These are phyloP conservation scores for Galemys pyrenaicus DNA, from an alignment of 2,113 vertebrate species.

Conservation along the genomic window DNA sequence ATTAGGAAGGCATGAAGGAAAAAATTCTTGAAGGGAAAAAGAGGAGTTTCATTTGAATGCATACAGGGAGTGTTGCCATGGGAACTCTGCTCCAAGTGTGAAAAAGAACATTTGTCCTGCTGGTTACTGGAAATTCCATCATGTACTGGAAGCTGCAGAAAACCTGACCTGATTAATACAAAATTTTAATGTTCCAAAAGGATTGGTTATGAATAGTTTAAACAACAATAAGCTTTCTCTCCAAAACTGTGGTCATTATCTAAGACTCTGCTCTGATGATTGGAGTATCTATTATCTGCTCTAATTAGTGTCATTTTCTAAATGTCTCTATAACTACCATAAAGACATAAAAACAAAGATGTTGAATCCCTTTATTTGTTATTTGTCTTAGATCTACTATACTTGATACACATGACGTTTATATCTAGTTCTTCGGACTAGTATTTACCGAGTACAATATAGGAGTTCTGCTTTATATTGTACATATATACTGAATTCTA, in stretches of 20 bases:
- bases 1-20: not conserved
- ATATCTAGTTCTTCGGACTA: not conserved
- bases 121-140: slow-evolving; percentile 63
- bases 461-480: not conserved
- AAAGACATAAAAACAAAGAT: slow-evolving; percentile 46
- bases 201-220: slow-evolving; percentile 40
- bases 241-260: not conserved
- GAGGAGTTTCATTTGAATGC: slow-evolving; percentile 74
- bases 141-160: not conserved
- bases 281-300: slow-evolving; percentile 49
- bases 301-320: slow-evolving; percentile 53
- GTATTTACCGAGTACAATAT: not conserved
- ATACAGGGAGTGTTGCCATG: slow-evolving; percentile 75
- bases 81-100: slow-evolving; percentile 71
- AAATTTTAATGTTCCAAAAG: slow-evolving; percentile 30
- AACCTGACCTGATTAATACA: slow-evolving; percentile 29
- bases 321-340: not conserved
- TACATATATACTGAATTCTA: not conserved
- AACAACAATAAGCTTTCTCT: not conserved
- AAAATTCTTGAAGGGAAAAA: slow-evolving; percentile 44
- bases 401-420: not conserved
- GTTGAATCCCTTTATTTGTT: not conserved
- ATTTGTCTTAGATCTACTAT: not conserved
- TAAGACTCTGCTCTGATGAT: slow-evolving; percentile 14
- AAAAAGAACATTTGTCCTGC: slow-evolving; percentile 36